Evolutionary conservation across 2,888 invertebrate genomes (phyloP), one percentile per base, ranked within the genome.

Genomic region (Ophioninae sp.): DNA sequence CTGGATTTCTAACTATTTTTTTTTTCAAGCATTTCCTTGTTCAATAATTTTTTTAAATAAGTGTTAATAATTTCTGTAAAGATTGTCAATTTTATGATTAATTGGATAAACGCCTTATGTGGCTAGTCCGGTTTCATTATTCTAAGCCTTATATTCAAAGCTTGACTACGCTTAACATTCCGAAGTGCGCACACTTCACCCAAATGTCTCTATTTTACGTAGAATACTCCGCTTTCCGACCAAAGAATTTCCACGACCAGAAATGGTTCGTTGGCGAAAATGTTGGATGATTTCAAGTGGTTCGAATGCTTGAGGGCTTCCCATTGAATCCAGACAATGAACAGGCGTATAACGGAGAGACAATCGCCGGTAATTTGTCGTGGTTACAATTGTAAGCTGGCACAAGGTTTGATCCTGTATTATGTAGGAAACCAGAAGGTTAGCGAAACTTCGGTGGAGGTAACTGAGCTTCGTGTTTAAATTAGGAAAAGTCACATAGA

Each of bases 391-490:
- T 76, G 30, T 30, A 59, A 8, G 57, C 57, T 13, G 20, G 7
- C 39, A 23, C 17, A n/a, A 62, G 30, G 39, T 67, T 65, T 65
- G 20, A n/a, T 13, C 5, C 21, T 67, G 21, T 57, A 59, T 30
- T 65, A 41, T 41, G 67, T 41, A 8, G 39, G 39, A 76, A 41
- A 57, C 23, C 39, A 57, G 67, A 57, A 17, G 30, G 41, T 37
- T 37, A 37, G 56, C 6, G 39, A 59, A 75, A 75, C 67, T 41
- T 21, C 8, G 23, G 57, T 67, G 61, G 20, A 17, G 50, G 41
- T 57, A 39, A 65, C 50, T 57, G 57, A 65, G 67, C 41, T 75
- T 6, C 21, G 75, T 65, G 39, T 65, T 13, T 39, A 65, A 65
- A 67, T 75, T 76, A 76, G 21, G 30, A 17, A 23, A n/a, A 20